Evolutionary conservation across 2,113 vertebrate species (phyloP), one percentile per base, ranked within the genome.

Genomic region (Petrocephalus zakoni): DNA sequence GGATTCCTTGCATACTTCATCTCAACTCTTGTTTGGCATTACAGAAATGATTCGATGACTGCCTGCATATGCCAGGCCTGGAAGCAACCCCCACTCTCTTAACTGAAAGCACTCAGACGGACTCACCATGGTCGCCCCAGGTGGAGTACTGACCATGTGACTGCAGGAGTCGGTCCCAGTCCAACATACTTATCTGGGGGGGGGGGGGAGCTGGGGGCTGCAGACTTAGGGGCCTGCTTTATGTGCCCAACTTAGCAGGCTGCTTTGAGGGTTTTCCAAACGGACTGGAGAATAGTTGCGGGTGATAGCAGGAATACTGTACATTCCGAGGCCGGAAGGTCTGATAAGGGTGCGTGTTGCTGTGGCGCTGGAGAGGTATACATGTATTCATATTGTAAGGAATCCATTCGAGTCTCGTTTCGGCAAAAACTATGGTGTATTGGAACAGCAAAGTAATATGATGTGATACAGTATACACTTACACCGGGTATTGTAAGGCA

Each of bases 141-240:
- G 11, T 88, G 92, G 49, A 72, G 81, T 87, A 68, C 86, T 87
- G 58, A 72, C n/a, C 29, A 91, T 91, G 92, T 92, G 90, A 90
- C 90, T 90, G 93, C 92, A 87, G 89, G 49, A 78, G 56, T 88
- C 89, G 56, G 82, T 92, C 93, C 90, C 89, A 89, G 90, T 90
- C 89, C 90, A 92, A 91, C 90, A 87, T 91, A 89, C 25, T 75
- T 75, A 75, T 75, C 15, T 37, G 34, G 34, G 68, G 25, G 13
- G 11, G 64, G 2, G 64, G 29, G 5, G 68, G 29, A 4, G n/a
- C n/a, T 34, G 85, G 8, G 86, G 61, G 58, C 64, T 68, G 15
- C 25, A 49, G 25, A 64, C 58, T 87, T 68, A 72, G 64, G 46
- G 52, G 87, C 61, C 61, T 19, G 42, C 15, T 58, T 72, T 75